Conservation (phyloP, 2,113 vertebrate species). For the Meleagris gallopavo region DNA sequence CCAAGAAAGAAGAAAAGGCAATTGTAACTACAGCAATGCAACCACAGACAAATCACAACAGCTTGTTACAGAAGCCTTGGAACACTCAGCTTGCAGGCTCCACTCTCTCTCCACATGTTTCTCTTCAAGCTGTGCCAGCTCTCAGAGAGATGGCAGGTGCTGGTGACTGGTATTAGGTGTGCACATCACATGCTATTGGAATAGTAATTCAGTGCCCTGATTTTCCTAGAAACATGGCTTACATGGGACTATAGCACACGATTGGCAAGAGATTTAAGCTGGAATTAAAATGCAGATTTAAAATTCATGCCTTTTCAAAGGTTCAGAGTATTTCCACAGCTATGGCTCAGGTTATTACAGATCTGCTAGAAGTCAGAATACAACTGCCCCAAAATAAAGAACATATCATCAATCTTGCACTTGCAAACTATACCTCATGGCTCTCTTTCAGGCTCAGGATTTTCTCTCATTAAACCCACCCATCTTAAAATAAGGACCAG, state of each 20-base stretch:
- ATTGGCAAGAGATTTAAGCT: background rate
- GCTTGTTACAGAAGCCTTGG: background rate
- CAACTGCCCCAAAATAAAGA: background rate
- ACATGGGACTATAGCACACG: background rate
- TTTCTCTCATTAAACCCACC: background rate
- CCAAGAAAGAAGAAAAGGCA: background rate
- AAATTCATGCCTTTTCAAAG: background rate
- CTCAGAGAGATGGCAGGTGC: background rate
- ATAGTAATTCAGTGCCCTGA: background rate
- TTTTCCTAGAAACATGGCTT: background rate
- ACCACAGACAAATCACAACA: background rate
- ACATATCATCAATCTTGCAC: background rate
- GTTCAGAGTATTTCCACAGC: background rate
- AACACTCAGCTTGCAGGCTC: background rate
- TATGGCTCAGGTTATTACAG: background rate
- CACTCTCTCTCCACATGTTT: background rate
- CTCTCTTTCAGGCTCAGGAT: background rate
- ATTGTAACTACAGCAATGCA: background rate
- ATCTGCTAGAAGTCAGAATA: background rate
- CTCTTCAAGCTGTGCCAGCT: background rate
- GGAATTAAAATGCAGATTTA: background rate
- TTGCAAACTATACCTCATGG: background rate
- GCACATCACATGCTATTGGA: background rate
- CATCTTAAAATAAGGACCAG: background rate
- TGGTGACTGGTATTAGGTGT: too few relatives aligned